phyloP scores from a whole-genome alignment of 2,113 vertebrate genomes.

The Pristiophorus japonicus region DNA sequence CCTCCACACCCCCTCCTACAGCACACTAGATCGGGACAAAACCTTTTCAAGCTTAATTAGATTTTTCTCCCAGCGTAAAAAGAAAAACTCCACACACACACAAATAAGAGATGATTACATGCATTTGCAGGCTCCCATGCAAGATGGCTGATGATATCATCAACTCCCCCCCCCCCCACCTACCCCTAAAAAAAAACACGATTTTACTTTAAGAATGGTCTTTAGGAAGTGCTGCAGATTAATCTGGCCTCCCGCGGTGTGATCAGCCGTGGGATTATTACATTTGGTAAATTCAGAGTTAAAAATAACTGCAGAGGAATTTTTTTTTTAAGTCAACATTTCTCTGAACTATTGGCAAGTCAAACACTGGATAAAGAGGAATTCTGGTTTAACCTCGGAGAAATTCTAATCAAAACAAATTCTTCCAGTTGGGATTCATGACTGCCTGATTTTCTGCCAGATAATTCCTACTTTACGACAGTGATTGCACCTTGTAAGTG shows the following conservation, averaged over 20 bases:
- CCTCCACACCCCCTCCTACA: not conserved
- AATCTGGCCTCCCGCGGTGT: too few relatives aligned
- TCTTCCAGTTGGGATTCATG: not conserved
- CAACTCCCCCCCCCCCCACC: not conserved
- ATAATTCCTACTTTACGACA: not conserved
- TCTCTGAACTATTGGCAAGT: not conserved
- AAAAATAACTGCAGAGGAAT: not conserved
- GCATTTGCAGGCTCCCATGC: not conserved
- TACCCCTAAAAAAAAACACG: not conserved
- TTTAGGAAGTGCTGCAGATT: not conserved
- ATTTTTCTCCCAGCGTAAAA: not conserved
- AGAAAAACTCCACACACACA: not conserved
- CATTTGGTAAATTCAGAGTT: not conserved
- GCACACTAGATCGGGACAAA: constrained; percentile 22
- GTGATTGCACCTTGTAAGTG: not conserved
- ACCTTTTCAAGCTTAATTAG: not conserved
- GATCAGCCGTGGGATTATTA: not conserved
- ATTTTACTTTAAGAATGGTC: not conserved
- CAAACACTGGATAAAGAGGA: not conserved
- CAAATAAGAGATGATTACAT: not conserved
- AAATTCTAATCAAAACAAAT: constrained; percentile 12
- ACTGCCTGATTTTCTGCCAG: not conserved
- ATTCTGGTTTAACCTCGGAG: not conserved
- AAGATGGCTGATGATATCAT: not conserved
- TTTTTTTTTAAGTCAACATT: not conserved